A percentile compares a stretch with the other conserved stretches of the same genome.
Evolutionary conservation across 64 coral and sea anemone species (phyloP).

Genomic region (Actinia equina): DNA sequence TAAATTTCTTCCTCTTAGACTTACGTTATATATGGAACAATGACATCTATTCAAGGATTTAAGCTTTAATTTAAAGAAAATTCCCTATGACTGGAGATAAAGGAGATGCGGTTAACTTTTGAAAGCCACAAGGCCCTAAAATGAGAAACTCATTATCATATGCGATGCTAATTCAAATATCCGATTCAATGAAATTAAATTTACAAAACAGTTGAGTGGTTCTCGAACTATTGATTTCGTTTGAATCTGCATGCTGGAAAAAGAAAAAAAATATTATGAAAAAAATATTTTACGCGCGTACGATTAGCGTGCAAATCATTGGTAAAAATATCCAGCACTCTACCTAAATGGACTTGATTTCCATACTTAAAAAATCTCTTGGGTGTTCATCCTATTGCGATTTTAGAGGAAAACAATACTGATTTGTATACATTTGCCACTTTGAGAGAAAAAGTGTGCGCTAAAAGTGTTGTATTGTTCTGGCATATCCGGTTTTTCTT

Average conservation of each 20-base stretch:
- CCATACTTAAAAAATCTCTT: not conserved
- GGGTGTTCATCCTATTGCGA: not conserved
- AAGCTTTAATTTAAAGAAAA: not conserved
- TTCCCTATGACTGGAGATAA: not conserved
- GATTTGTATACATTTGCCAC: not conserved
- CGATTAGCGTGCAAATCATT: not conserved
- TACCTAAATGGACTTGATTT: not conserved
- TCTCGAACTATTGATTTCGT: not conserved
- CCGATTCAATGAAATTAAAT: conserved; percentile 5
- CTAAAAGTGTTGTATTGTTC: not conserved
- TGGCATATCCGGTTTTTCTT: not conserved
- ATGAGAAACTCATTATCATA: not conserved
- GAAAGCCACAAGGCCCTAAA: not conserved
- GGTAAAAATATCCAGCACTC: not conserved
- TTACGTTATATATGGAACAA: not conserved
- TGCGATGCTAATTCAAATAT: not conserved
- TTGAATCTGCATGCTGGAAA: not conserved
- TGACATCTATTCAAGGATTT: not conserved
- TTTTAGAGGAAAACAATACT: not conserved
- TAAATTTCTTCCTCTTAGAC: not conserved
- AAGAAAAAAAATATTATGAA: not conserved
- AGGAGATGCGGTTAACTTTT: not conserved
- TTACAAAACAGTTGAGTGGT: not conserved
- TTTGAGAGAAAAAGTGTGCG: not conserved
- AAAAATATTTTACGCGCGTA: not conserved